A percentile compares a stretch with the other conserved stretches of the same genome.
phyloP scores from a whole-genome alignment of 2,888 invertebrate genomes.

The Amphimallon solstitiale region DNA sequence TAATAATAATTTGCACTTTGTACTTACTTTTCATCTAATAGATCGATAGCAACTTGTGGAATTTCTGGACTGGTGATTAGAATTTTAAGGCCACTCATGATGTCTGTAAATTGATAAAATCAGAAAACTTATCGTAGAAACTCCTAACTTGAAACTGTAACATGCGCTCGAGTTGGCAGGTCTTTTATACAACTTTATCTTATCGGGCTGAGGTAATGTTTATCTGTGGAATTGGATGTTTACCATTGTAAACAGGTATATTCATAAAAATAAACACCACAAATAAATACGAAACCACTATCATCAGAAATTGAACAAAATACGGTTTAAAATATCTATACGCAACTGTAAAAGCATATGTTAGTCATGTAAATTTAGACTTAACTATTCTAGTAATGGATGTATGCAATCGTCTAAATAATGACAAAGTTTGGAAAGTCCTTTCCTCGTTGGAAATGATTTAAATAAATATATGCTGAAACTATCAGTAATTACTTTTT shows the following conservation, averaged over 20 bases:
- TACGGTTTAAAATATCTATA: not conserved
- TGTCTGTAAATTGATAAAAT: not conserved
- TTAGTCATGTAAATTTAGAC: too few species aligned
- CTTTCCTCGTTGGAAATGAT: too few species aligned
- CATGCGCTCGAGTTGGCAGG: not conserved
- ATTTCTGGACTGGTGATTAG: constrained; percentile 63
- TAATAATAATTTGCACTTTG: too few species aligned
- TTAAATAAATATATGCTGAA: too few species aligned
- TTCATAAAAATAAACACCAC: not conserved
- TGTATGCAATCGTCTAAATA: too few species aligned
- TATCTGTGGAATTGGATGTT: constrained; percentile 5
- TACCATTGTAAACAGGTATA: not conserved
- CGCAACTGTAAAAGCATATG: not conserved
- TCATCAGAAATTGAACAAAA: not conserved
- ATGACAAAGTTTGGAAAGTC: too few species aligned
- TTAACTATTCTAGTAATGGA: too few species aligned
- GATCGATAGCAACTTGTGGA: constrained; percentile 62
- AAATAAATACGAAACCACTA: not conserved
- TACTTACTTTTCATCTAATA: constrained; percentile 61
- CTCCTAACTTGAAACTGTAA: not conserved
- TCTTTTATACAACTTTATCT: constrained; percentile 17
- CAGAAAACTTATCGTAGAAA: not conserved
- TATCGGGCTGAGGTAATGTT: constrained; percentile 5
- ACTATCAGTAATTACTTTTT: too few species aligned
- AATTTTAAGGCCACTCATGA: constrained; percentile 55